Evolutionary conservation across 2,113 vertebrate genomes (phyloP).

Genomic region (Gila orcuttii): DNA sequence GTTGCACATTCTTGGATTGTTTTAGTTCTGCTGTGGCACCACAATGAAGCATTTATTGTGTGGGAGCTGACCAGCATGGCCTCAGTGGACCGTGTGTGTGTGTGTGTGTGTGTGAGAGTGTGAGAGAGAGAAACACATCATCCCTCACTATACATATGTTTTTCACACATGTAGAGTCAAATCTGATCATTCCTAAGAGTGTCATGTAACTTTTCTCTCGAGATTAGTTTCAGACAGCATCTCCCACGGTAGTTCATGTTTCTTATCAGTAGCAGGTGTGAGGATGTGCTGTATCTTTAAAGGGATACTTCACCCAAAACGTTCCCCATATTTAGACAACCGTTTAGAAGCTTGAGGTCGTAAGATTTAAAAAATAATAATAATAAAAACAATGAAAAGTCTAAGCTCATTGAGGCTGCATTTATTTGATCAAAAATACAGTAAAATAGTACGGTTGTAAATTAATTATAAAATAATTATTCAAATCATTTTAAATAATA

Average conservation of each 20-base stretch:
- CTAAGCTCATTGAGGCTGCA: neutral
- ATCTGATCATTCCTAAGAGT: neutral
- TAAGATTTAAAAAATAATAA: too few species aligned
- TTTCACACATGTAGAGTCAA: neutral
- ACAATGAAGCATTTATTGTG: neutral
- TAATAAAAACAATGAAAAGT: too few species aligned
- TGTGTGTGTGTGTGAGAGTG: neutral
- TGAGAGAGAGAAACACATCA: neutral
- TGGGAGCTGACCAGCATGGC: neutral
- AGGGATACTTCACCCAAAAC: neutral
- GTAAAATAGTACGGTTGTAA: neutral
- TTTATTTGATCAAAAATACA: neutral
- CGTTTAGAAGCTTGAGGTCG: neutral
- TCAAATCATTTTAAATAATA: too few species aligned
- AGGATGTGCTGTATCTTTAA: neutral
- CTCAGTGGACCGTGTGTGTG: neutral
- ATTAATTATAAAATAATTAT: too few species aligned
- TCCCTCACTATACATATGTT: neutral
- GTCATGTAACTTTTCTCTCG: neutral
- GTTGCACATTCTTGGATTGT: neutral
- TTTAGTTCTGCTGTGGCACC: conserved; percentile 15
- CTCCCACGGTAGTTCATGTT: neutral
- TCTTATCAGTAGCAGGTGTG: neutral
- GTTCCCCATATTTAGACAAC: neutral
- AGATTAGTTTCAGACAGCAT: neutral